phyloP scores from a whole-genome alignment of 2,888 invertebrate genomes.

The Tetramorium bicarinatum region DNA sequence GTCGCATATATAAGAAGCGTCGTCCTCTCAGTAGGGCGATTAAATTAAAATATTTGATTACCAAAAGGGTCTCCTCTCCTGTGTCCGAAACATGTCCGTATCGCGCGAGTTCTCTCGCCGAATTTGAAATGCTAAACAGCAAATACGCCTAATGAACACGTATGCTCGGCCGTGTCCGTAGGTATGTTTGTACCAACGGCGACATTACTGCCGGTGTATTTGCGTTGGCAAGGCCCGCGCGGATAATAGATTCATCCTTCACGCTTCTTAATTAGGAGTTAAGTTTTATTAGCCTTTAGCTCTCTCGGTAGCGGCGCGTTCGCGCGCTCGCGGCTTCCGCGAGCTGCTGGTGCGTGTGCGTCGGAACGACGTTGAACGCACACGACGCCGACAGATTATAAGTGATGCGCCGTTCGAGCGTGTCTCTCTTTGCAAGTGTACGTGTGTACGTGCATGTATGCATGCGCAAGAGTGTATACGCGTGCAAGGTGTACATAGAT shows the following conservation, averaged over 20 bases:
- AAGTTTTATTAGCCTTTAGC: constrained; percentile 85
- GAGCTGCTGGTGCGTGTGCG: constrained; percentile 1
- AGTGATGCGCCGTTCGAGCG: constrained; percentile 53
- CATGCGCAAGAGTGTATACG: neutral
- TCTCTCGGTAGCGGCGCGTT: constrained; percentile 67
- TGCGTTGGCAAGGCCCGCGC: constrained; percentile 78
- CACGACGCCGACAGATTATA: constrained; percentile 53
- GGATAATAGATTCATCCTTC: constrained; percentile 86
- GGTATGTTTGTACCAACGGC: constrained; percentile 84
- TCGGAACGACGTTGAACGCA: constrained; percentile 2
- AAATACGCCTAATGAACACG: constrained; percentile 87
- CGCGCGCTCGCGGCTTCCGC: constrained; percentile 62
- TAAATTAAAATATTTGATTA: constrained; percentile 86
- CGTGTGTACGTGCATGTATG: neutral
- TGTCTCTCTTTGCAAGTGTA: neutral
- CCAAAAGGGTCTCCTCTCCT: constrained; percentile 73
- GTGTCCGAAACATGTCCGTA: constrained; percentile 62
- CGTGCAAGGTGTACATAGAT: constrained; percentile 7
- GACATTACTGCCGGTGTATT: constrained; percentile 83
- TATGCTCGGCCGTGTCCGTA: constrained; percentile 83
- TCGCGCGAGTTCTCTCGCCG: constrained; percentile 75
- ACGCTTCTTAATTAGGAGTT: constrained; percentile 86
- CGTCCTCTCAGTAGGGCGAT: constrained; percentile 82
- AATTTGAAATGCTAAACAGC: constrained; percentile 87
- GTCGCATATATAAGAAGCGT: constrained; percentile 74